phyloP scores from a whole-genome alignment of 2,888 invertebrate genomes.

The Leptinotarsa rubiginosa region DNA sequence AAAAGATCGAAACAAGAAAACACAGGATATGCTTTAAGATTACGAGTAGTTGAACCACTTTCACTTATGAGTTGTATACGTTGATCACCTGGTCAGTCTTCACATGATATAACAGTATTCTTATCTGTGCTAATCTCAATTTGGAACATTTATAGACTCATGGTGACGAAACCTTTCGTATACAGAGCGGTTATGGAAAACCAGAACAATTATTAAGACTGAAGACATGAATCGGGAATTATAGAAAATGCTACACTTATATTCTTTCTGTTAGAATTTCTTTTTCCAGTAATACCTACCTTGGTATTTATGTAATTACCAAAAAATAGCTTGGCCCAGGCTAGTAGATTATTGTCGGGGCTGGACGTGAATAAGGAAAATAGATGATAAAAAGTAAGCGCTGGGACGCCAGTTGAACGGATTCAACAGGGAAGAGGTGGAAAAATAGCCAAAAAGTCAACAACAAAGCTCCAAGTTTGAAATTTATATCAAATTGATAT shows the following conservation, averaged over 20 bases:
- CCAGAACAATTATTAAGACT: neutral
- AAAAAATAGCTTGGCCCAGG: no score
- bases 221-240: neutral
- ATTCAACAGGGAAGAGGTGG: no score
- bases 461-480: no score
- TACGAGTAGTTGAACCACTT: conserved; percentile 18
- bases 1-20: conserved; percentile 1
- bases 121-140: conserved; percentile 12
- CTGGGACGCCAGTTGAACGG: no score
- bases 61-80: conserved; percentile 14
- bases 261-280: neutral
- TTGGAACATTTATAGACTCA: neutral
- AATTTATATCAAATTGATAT: no score
- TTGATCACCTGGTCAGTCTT: neutral
- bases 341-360: no score
- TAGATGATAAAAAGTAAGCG: no score
- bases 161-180: neutral
- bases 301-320: no score
- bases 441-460: no score
- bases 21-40: neutral
- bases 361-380: no score
- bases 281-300: neutral
- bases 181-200: neutral
- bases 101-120: conserved; percentile 4
- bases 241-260: neutral